A percentile compares a stretch with the other conserved stretches of the same genome.
These are phyloP conservation scores for Sisyra nigra DNA, from an alignment of 2,888 invertebrate genomes.

Conservation along the genomic window DNA sequence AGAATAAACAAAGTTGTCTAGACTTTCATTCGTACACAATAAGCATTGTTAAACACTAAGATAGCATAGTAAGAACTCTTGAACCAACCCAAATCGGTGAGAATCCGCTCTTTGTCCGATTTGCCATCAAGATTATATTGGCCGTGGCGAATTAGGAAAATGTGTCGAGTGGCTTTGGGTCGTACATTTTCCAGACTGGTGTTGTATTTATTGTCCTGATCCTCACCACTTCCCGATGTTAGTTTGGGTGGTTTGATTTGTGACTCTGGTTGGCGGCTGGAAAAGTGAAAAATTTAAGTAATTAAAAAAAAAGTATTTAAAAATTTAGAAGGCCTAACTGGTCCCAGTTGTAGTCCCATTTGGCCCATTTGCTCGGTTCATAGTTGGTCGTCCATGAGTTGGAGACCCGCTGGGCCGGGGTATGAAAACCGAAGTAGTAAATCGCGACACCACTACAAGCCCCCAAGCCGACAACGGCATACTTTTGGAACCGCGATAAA, in stretches of 20 bases:
- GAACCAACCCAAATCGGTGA: constrained; percentile 62
- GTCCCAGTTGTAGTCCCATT: constrained; percentile 87
- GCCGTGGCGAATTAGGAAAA: constrained; percentile 86
- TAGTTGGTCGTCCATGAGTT: constrained; percentile 57
- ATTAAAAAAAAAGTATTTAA: not conserved
- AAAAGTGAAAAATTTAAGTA: constrained; percentile 13
- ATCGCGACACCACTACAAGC: constrained; percentile 47
- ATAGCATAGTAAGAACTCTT: not conserved
- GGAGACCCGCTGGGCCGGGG: constrained; percentile 30
- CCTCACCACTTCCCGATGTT: constrained; percentile 26
- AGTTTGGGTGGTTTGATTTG: constrained; percentile 40
- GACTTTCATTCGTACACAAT: not conserved
- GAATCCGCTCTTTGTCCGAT: constrained; percentile 51
- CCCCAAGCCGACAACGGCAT: constrained; percentile 39
- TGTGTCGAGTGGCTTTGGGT: constrained; percentile 53
- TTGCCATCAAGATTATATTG: constrained; percentile 70
- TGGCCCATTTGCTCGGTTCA: constrained; percentile 37
- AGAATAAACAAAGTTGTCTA: no score
- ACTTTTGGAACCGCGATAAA: constrained; percentile 39
- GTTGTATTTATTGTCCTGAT: constrained; percentile 47
- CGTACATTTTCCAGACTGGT: constrained; percentile 44
- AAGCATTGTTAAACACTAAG: no score
- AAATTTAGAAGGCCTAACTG: constrained; percentile 37
- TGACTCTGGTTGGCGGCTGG: constrained; percentile 56
- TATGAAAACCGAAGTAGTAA: constrained; percentile 31